Evolutionary conservation across 92 coral and sea anemone species (phyloP).

Genomic region (Epizoanthus scotinus): DNA sequence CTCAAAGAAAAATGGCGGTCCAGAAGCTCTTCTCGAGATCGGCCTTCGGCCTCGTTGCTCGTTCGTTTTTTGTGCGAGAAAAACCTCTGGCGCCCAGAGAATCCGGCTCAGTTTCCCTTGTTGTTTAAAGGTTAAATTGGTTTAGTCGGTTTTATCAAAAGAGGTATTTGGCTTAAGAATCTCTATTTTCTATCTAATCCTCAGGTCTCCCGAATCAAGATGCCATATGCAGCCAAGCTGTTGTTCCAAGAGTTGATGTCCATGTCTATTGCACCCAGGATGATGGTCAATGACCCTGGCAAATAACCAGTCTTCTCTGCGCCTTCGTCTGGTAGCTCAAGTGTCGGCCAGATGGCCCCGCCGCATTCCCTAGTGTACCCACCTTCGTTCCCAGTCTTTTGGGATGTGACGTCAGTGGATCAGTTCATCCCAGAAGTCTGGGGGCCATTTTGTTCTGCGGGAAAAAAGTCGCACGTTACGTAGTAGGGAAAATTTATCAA

Average conservation of each 20-base stretch:
- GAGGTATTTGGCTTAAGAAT: neutral
- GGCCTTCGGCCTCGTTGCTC: no score
- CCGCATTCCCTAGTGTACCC: no score
- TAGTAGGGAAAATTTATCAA: no score
- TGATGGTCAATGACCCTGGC: slow-evolving; percentile 97
- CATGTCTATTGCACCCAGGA: slow-evolving; percentile 94
- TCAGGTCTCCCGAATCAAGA: slow-evolving; percentile 92
- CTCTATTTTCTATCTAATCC: neutral
- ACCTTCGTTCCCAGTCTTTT: no score
- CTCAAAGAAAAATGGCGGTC: no score
- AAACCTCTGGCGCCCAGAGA: no score
- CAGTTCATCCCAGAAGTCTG: no score
- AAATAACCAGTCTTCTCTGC: slow-evolving; percentile 39
- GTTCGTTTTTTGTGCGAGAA: no score
- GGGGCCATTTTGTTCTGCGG: no score
- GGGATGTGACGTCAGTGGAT: no score
- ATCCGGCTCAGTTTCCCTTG: neutral
- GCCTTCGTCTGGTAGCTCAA: neutral
- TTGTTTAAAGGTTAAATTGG: neutral
- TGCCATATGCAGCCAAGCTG: slow-evolving; percentile 98
- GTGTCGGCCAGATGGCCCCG: neutral
- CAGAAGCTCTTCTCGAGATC: no score
- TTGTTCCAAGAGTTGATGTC: slow-evolving; percentile 99
- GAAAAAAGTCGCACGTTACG: no score
- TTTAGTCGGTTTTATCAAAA: neutral